Evolutionary conservation across 2,888 invertebrate genomes (phyloP), one percentile per base, ranked within the genome.

Genomic region (Chaitophorus viminalis): DNA sequence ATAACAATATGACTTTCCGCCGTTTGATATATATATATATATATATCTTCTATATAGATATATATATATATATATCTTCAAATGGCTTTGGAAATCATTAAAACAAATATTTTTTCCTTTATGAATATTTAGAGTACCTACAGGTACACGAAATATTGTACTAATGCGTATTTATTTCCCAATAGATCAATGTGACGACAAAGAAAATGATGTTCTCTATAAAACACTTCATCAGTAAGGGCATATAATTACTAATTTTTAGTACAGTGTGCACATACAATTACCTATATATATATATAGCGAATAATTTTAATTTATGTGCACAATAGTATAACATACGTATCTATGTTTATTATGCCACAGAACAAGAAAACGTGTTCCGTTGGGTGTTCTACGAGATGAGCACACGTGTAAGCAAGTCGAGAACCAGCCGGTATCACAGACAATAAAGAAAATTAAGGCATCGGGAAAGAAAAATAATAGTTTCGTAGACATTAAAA

Each of bases 181-280:
- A 25, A 5, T 0, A 84, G 84, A 77, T 33, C 65, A 46, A 77
- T 74, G 9, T 25, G n/a, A 52, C 52, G 65, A 77, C 33, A 77
- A 85, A 85, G 84, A 85, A 77, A 85, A 85, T 2, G 11, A 46
- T 3, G 68, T 68, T 68, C 76, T 65, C 18, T 11, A 33, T 52
- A 33, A 52, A 52, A 11, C 11, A n/a, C 25, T 46, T 5, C 25
- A 39, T 5, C 25, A 39, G 76, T 85, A 33, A 65, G 68, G 4
- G 18, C 9, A 29, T 46, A 84, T n/a, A 0, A 36, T 39, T 31
- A 68, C 31, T 81, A 25, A 68, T 31, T 70, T 74, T n/a, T 0
- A 74, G 54, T 11, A 9, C 46, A 46, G 46, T 46, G 9, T 46
- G 21, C 6, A 54, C 21, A 21, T 54, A 21, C 1, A 6, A 14